Conservation (phyloP, 2,888 invertebrate genomes). For the Lymantria monacha region DNA sequence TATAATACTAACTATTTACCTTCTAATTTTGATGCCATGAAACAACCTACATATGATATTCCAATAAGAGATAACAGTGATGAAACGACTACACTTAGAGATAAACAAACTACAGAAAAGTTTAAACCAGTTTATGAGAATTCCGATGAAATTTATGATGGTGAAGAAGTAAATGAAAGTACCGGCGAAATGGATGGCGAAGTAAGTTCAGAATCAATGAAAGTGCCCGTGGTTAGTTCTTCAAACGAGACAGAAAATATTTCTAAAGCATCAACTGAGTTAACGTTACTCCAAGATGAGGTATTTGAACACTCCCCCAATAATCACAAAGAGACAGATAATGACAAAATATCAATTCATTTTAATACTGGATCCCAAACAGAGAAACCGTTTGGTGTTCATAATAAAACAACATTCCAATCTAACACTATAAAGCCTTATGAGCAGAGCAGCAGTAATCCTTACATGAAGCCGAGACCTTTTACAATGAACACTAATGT, state of each 20-base stretch:
- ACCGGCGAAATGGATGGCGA: constrained; percentile 62
- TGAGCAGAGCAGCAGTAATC: constrained; percentile 36
- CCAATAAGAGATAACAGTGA: constrained; percentile 70
- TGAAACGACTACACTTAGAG: constrained; percentile 55
- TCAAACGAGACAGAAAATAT: constrained; percentile 50
- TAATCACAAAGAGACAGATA: constrained; percentile 37
- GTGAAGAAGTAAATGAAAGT: constrained; percentile 57
- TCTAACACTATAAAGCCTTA: constrained; percentile 67
- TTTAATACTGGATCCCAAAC: constrained; percentile 72
- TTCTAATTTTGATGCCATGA: constrained; percentile 52
- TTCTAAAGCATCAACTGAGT: constrained; percentile 43
- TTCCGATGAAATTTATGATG: constrained; percentile 72
- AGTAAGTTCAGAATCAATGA: constrained; percentile 74
- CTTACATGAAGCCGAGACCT: constrained; percentile 66
- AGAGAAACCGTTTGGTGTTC: constrained; percentile 69
- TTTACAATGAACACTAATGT: constrained; percentile 59
- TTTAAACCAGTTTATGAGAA: constrained; percentile 66
- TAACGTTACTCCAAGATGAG: constrained; percentile 53
- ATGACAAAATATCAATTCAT: constrained; percentile 33
- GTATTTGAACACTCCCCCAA: constrained; percentile 36
- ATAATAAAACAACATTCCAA: constrained; percentile 57
- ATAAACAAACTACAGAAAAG: constrained; percentile 37
- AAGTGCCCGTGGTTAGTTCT: constrained; percentile 67
- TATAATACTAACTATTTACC: constrained; percentile 60
- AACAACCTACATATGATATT: constrained; percentile 73